phyloP scores from a whole-genome alignment of 23 tunicate genomes.

The Pegea sp. region DNA sequence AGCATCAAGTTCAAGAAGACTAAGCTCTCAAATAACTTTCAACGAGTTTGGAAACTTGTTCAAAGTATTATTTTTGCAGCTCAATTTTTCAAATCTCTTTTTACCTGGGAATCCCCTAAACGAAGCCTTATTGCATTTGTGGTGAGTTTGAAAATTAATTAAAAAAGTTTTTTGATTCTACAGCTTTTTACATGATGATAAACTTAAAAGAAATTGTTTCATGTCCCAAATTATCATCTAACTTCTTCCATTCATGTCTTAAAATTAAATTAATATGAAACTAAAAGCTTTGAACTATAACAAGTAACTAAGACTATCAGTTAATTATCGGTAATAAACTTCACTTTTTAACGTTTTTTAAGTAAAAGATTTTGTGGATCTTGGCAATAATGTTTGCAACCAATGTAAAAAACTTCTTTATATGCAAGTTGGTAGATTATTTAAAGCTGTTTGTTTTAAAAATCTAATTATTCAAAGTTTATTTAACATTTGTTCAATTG shows the following conservation, averaged over 20 bases:
- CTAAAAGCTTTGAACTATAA: too few species aligned
- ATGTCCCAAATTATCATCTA: not conserved
- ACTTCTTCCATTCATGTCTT: not conserved
- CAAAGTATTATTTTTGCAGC: slow-evolving; percentile 39
- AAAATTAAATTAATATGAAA: too few species aligned
- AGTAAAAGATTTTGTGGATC: too few species aligned
- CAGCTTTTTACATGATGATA: not conserved
- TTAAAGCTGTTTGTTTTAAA: too few species aligned
- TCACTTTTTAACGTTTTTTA: too few species aligned
- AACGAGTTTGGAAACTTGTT: slow-evolving; percentile 49
- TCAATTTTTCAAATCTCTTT: slow-evolving; percentile 66
- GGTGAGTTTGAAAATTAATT: slow-evolving; percentile 6
- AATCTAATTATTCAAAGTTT: too few species aligned
- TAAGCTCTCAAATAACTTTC: slow-evolving; percentile 31
- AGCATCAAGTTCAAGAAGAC: slow-evolving; percentile 36
- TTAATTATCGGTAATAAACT: too few species aligned
- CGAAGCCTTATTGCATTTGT: slow-evolving; percentile 30
- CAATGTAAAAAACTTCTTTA: too few species aligned
- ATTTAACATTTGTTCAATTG: too few species aligned
- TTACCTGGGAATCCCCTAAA: slow-evolving; percentile 55
- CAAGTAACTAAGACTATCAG: too few species aligned
- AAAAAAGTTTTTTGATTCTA: not conserved
- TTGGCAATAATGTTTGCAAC: too few species aligned
- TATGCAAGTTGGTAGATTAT: too few species aligned
- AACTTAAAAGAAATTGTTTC: not conserved